Evolutionary conservation across 2,888 invertebrate species (phyloP), one percentile per base, ranked within the genome.

Genomic region (Pteria penguin): DNA sequence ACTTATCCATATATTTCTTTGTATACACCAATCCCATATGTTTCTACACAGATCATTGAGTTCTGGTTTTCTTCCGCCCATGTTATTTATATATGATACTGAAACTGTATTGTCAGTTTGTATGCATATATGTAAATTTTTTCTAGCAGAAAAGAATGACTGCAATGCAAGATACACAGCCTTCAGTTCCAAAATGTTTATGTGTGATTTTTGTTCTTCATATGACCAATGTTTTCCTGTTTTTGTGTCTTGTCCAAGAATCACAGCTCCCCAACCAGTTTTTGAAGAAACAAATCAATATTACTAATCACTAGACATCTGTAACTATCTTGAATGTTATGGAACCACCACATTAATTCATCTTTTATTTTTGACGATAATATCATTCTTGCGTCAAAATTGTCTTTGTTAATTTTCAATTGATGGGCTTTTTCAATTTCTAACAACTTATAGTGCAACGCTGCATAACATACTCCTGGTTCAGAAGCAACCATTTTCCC

Each of bases 31-130:
- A 24, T 54, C 26, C 76, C 62, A 76, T 4, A 76, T 66, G n/a
- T 58, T 36, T 36, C 45, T 5, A 11, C 8, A 11, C 5, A 36
- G 45, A 14, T 36, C 45, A 36, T 36, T 36, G 14, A 36, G 45
- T 36, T 5, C 45, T 11, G 76, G 18, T 67, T 69, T 74, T 29
- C 68, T 54, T 4, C 78, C 76, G 18, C 81, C 79, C 75, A 75
- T 66, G 27, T 81, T 79, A 5, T 63, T 29, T 0, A 81, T 52
- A 52, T 76, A 76, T 27, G 55, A 45, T 2, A 81, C 69, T 11
- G 76, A 78, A 4, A 63, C 65, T 3, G 69, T 75, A 27, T 79
- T 81, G 29, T 81, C 79, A 18, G 75, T 8, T 26, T 58, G 55
- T 11, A 80, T 3, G 26, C 62, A 52, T 8, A 79, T 60, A 36